These are phyloP conservation scores for Ecliptopera silaceata DNA, from an alignment of 2,888 invertebrate genomes.

Conservation along the genomic window DNA sequence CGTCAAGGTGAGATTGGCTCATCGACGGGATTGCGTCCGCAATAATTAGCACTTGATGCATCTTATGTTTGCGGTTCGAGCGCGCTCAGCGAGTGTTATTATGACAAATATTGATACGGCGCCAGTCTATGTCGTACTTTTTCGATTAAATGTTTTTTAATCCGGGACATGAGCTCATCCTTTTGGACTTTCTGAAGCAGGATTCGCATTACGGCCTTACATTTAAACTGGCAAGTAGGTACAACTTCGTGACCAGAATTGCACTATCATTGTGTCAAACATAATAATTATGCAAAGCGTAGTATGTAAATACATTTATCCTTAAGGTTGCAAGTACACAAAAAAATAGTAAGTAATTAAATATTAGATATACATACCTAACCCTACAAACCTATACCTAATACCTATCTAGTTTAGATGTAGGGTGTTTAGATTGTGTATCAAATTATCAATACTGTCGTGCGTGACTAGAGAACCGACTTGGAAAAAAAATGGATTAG, in stretches of 20 bases:
- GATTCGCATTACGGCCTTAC: conserved; percentile 17
- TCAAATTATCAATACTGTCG: too few species aligned
- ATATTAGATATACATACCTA: too few species aligned
- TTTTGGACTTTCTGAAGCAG: conserved; percentile 12
- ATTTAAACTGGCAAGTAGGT: neutral
- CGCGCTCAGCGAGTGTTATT: conserved; percentile 45
- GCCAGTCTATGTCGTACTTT: conserved; percentile 43
- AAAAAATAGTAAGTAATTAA: too few species aligned
- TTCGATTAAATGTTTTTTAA: conserved; percentile 34
- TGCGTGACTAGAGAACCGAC: too few species aligned
- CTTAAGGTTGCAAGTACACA: too few species aligned
- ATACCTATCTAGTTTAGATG: neutral
- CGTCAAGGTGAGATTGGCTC: conserved; percentile 65
- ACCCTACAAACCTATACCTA: too few species aligned
- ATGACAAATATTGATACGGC: conserved; percentile 45
- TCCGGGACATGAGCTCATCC: conserved; percentile 39
- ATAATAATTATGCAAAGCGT: too few species aligned
- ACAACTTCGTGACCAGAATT: too few species aligned
- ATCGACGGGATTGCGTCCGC: conserved; percentile 54
- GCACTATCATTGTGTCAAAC: too few species aligned
- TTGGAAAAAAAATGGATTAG: too few species aligned
- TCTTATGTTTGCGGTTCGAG: conserved; percentile 44
- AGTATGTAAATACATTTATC: too few species aligned
- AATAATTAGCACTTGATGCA: conserved; percentile 62
- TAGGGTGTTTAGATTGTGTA: too few species aligned